phyloP scores from a whole-genome alignment of 2,888 invertebrate genomes.

The Drosophila nr. medialis region DNA sequence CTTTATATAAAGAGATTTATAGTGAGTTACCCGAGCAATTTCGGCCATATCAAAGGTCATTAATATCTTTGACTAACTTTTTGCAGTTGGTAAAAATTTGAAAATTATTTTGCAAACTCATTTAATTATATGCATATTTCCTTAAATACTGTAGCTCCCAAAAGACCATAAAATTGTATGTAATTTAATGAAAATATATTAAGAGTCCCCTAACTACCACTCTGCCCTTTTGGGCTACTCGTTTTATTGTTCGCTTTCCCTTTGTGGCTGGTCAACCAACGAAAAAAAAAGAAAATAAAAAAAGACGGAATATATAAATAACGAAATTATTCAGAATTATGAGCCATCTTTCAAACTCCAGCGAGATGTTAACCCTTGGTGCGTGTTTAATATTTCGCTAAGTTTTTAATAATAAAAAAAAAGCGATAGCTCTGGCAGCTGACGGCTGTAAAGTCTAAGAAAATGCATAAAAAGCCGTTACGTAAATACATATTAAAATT shows the following conservation, averaged over 20 bases:
- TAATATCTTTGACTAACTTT: conserved; percentile 8
- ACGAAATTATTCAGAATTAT: conserved; percentile 76
- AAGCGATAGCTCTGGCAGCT: conserved; percentile 9
- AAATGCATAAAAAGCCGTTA: conserved; percentile 70
- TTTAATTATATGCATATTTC: conserved; percentile 54
- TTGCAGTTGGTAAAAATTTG: conserved; percentile 26
- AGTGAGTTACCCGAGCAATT: not conserved
- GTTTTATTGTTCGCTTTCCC: conserved; percentile 63
- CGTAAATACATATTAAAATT: conserved; percentile 74
- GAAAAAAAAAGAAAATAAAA: conserved; percentile 6
- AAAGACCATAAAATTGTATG: conserved; percentile 61
- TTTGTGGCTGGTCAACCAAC: conserved; percentile 54
- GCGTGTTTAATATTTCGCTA: conserved; percentile 59
- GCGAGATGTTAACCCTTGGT: conserved; percentile 63
- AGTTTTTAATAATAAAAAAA: conserved; percentile 67
- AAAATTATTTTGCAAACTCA: conserved; percentile 44
- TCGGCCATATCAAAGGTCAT: not conserved
- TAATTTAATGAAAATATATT: conserved; percentile 77
- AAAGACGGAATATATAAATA: conserved; percentile 55
- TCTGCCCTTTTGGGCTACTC: conserved; percentile 28
- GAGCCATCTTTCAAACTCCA: conserved; percentile 40
- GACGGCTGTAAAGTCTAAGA: conserved; percentile 58
- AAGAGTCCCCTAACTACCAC: conserved; percentile 11
- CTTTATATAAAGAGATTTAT: not conserved
- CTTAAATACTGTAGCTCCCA: conserved; percentile 25